Base-by-base conservation (phyloP, 1,140 invertebrate genomes). In the Portunus trituberculatus region DNA sequence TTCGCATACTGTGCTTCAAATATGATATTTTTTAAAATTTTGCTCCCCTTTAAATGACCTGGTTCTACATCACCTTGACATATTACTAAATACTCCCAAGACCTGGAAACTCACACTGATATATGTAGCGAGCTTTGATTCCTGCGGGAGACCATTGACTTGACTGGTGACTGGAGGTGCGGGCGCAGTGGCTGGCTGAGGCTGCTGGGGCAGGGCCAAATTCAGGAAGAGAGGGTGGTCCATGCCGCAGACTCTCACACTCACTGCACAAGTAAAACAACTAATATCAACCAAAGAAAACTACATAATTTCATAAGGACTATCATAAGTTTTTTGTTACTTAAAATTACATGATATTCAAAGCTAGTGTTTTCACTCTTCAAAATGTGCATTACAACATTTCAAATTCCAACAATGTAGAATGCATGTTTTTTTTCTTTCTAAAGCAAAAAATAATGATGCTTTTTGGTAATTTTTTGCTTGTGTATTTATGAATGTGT, bases 111-210 rank as follows among this genome's bases (percentile, higher is more conserved):
- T 96, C 96, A 97, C 96, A 96, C 96, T 96, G 96, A 98, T 98
- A 97, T 98, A 98, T 96, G 98, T 98, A 93, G 98, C 98, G 96
- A 98, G 97, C 97, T 98, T 98, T 96, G 98, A 98, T 97, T 98
- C 98, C 97, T 98, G 98, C 86, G 98, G 98, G 96, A 98, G 97
- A 96, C 98, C 98, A 97, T 98, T 98, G 87, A 98, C 97, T 96
- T 98, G 97, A 83, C 82, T 93, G 48, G 93, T 91, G 59, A 94
- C 93, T 31, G 93, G 90, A 20, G 96, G 92, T 93, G 95, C 96
- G 59, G 96, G 89, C 20, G 88, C 67, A 31, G 95, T 84, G 28
- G 83, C 89, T 90, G 94, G 86, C 52, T 93, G 76, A 31, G 96
- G 84, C 86, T 95, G 95, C 91, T 94, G 96, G 67, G 95, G 92